Conservation (phyloP, 2,888 invertebrate species). For the Sarcophaga rosellei region DNA sequence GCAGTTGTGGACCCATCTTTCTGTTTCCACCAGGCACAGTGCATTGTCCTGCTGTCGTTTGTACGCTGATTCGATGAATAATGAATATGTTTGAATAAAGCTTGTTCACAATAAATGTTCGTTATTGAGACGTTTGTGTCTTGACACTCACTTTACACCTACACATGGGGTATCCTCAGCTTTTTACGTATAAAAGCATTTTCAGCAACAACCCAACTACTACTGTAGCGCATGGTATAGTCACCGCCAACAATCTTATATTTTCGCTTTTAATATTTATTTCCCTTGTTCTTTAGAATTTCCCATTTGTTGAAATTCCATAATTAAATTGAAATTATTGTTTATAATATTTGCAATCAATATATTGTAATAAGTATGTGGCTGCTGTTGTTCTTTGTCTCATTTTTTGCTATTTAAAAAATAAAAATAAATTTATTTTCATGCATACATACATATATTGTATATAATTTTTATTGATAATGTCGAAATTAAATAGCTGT, state of each 20-base stretch:
- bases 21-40: no score
- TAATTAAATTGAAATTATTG: conserved; percentile 5
- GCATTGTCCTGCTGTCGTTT: no score
- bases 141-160: no score
- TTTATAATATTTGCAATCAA: conserved; percentile 19
- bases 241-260: neutral
- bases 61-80: no score
- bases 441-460: no score
- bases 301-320: no score
- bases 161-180: no score
- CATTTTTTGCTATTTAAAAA: neutral
- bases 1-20: no score
- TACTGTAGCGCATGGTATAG: neutral
- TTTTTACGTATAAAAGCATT: no score
- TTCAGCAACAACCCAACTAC: neutral
- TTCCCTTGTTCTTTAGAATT: neutral
- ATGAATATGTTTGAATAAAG: no score
- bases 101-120: no score
- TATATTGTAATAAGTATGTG: neutral
- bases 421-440: neutral
- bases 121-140: no score
- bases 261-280: neutral
- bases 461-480: conserved; percentile 54
- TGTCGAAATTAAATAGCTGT: conserved; percentile 61
- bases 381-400: neutral